A percentile compares a stretch with the other conserved stretches of the same genome.
Conservation (phyloP, 2,113 vertebrate genomes). For the Anser brachyrhynchus region DNA sequence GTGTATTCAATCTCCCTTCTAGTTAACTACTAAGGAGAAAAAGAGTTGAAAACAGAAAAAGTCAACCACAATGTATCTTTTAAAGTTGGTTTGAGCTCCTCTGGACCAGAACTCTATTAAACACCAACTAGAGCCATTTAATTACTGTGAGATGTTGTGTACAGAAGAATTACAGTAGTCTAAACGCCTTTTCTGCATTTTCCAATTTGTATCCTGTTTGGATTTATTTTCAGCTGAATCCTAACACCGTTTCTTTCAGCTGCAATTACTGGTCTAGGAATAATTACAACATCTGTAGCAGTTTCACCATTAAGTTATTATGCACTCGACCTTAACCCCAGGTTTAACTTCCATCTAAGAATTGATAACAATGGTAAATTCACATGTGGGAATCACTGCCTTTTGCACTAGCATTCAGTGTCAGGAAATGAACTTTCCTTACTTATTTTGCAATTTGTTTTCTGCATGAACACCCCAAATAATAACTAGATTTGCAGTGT, state of each 20-base stretch:
- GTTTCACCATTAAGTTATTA: neutral
- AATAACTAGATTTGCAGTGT: constrained; percentile 5
- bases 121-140: neutral
- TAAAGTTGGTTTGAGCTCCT: neutral
- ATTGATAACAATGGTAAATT: constrained; percentile 6
- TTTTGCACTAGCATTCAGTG: neutral
- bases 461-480: constrained; percentile 34
- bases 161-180: neutral
- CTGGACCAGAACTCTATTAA: neutral
- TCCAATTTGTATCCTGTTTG: neutral
- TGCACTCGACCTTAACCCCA: neutral
- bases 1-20: neutral
- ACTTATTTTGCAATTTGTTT: constrained; percentile 7
- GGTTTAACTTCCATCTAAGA: constrained; percentile 37
- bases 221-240: constrained; percentile 6
- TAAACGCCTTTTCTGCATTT: neutral
- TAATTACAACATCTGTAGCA: neutral
- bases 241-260: neutral
- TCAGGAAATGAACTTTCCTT: neutral
- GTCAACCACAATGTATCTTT: neutral
- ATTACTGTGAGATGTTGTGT: neutral
- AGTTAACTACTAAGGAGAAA: neutral
- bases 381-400: neutral
- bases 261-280: neutral
- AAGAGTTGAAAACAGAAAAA: neutral